A percentile compares a stretch with the other conserved stretches of the same genome.
Conservation (phyloP, 2,888 invertebrate genomes). For the Leucozona laternaria region DNA sequence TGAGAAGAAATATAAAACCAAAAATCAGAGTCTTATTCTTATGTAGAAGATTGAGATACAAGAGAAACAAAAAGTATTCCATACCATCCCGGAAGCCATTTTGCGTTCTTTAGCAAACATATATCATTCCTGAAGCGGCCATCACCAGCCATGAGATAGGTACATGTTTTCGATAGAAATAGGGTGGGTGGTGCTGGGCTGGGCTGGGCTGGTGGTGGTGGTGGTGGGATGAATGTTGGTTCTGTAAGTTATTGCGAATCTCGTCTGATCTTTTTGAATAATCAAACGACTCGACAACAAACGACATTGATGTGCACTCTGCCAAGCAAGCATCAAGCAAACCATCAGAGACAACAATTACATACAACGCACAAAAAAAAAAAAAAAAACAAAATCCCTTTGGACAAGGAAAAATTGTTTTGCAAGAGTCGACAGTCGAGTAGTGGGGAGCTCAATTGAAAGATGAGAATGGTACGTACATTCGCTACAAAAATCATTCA, state of each 20-base stretch:
- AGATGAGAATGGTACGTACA: constrained; percentile 37
- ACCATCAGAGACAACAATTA: constrained; percentile 18
- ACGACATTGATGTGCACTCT: constrained; percentile 60
- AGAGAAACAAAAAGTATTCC: not conserved
- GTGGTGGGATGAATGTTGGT: not conserved
- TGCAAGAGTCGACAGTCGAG: not conserved
- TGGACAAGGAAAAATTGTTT: constrained; percentile 28
- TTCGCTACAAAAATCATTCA: constrained; percentile 59
- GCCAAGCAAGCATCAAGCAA: constrained; percentile 39
- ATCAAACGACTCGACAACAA: constrained; percentile 65
- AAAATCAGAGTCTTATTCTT: constrained; percentile 58
- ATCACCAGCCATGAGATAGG: constrained; percentile 11
- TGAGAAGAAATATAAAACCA: constrained; percentile 6
- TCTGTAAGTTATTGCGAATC: constrained; percentile 63
- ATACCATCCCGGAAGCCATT: constrained; percentile 66
- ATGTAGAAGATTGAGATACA: constrained; percentile 7
- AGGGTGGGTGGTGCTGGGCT: too few relatives aligned
- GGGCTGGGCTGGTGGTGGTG: too few relatives aligned
- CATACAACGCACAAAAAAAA: not conserved
- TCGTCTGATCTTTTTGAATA: constrained; percentile 71
- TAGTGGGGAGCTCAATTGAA: constrained; percentile 8
- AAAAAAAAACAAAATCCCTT: constrained; percentile 30
- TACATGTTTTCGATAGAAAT: not conserved
- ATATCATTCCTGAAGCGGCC: constrained; percentile 41
- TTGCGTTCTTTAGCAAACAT: constrained; percentile 69